Base-by-base conservation (phyloP, 37 sponge, comb jelly and placozoan species). In the Hexactinellida sp. region DNA sequence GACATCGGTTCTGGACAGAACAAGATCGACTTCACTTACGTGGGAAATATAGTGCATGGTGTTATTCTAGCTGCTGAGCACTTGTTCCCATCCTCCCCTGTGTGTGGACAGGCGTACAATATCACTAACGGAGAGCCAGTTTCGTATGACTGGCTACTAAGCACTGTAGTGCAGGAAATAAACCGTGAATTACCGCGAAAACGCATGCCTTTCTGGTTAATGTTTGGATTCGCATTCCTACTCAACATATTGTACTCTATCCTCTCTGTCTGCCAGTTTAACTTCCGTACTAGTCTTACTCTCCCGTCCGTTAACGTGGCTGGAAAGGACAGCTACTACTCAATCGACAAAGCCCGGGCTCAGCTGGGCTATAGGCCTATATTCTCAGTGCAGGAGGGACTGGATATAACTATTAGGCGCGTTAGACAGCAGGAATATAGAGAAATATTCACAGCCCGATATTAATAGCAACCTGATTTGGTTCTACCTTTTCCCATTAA, bases 21-120 rank as follows among this genome's bases (percentile, higher is more conserved):
- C 38, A 36, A 91, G 0, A 94, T 93, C 10, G 93, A 95, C 84
- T 95, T 95, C 86, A 95, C 95, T 0, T 91, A 95, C 86, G 95
- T 95, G 37, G 91, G 87, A 3, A 95, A 95, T 39, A 92, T 95
- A 1, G 91, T 89, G 0, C 95, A 95, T 82, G 95, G 95, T 0
- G 92, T 91, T 39, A 89, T 95, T 10, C 85, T 93, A 38, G 95
- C 93, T 32, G 91, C 93, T 30, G 90, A 91, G 51, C 19, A 76
- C 34, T 84, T 95, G 21, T 36, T 38, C 24, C 39, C 7, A 10
- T 87, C 55, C 39, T 91, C 91, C 0, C 38, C 82, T 36, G 54
- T 88, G 25, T 88, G 93, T 85, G 95, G 95, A 37, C 76, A 63
- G 92, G 93, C 93, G 24, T 95, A 92, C 83, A 85, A 90, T 85